Evolutionary conservation across 2,113 vertebrate species (phyloP).

Genomic region (Erythrolamprus reginae): DNA sequence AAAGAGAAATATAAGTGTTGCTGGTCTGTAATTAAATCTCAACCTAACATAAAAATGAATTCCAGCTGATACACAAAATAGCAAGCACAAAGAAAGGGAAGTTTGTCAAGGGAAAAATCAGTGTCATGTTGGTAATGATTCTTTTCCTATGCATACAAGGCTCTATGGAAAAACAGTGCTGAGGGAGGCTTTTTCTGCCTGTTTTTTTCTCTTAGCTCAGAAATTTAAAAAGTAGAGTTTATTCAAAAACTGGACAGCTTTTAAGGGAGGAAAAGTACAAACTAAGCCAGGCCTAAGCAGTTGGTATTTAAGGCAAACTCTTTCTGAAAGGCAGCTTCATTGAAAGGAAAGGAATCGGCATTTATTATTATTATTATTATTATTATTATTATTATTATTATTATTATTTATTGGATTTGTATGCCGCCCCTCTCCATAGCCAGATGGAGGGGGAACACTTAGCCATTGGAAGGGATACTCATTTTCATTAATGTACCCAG

Average conservation of each 20-base stretch:
- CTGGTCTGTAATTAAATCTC: not conserved
- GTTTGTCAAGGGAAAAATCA: not conserved
- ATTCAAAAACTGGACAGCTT: not conserved
- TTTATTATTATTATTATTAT: too few relatives aligned
- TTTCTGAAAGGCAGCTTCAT: not conserved
- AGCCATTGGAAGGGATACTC: not conserved
- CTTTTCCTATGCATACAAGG: not conserved
- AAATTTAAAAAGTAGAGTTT: not conserved
- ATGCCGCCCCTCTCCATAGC: too few relatives aligned
- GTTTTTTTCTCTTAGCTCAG: not conserved
- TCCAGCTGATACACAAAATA: not conserved
- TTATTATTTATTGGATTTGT: too few relatives aligned
- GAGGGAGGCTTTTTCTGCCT: not conserved
- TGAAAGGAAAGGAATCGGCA: not conserved
- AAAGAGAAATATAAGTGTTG: not conserved
- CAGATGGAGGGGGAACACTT: not conserved
- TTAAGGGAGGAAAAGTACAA: not conserved
- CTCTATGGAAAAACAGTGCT: not conserved
- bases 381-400: too few relatives aligned
- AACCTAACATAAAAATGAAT: not conserved
- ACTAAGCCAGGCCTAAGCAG: not conserved
- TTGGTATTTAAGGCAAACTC: not conserved
- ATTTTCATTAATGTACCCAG: not conserved
- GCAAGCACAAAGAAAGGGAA: not conserved
- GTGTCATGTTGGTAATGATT: not conserved